These are phyloP conservation scores for Calidris pugnax DNA, from an alignment of 2,113 vertebrate genomes.

Conservation along the genomic window DNA sequence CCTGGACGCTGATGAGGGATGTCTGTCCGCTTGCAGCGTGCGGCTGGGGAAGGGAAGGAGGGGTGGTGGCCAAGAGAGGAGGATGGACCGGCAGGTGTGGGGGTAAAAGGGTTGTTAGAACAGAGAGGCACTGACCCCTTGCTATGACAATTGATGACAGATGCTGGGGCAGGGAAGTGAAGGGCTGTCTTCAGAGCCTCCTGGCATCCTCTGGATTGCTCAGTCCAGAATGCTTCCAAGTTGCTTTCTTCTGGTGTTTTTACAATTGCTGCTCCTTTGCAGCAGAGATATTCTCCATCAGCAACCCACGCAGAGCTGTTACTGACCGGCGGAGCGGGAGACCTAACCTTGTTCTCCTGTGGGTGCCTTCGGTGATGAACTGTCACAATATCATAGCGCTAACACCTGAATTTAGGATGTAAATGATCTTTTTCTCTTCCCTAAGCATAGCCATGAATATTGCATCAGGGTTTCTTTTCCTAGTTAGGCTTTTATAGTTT, in stretches of 20 bases:
- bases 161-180: background rate
- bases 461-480: conserved; percentile 5
- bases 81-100: background rate
- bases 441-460: background rate
- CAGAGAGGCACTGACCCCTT: background rate
- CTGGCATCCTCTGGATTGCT: background rate
- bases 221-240: background rate
- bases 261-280: background rate
- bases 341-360: background rate
- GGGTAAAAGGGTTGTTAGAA: background rate
- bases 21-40: accelerated
- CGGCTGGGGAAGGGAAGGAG: background rate
- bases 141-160: background rate
- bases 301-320: background rate
- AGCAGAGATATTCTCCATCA: background rate
- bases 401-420: accelerated
- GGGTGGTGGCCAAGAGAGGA: background rate
- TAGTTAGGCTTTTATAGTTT: background rate
- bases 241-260: background rate
- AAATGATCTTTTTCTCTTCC: background rate
- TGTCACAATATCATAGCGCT: background rate
- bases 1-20: background rate
- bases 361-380: background rate
- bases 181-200: background rate
- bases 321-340: background rate